phyloP scores from a whole-genome alignment of 1,140 invertebrate genomes.

The Parapsyche elsis region DNA sequence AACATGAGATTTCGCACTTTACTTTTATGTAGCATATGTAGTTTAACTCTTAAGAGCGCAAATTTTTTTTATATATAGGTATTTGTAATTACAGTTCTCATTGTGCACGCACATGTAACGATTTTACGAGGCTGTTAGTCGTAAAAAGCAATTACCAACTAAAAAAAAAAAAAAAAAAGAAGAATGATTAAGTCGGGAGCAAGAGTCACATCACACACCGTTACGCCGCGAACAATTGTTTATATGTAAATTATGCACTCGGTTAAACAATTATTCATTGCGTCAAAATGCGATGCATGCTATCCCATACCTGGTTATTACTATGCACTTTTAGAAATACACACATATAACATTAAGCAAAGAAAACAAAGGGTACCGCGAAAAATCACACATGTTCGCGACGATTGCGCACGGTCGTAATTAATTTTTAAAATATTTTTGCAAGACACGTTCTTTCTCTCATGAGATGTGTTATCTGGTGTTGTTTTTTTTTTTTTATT shows the following conservation, averaged over 20 bases:
- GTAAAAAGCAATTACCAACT: too few species aligned
- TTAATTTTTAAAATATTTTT: slow-evolving; percentile 21
- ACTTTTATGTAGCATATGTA: background rate
- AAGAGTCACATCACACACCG: slow-evolving; percentile 15
- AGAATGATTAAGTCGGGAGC: slow-evolving; percentile 19
- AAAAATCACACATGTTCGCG: background rate
- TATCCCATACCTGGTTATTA: too few species aligned
- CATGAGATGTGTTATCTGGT: slow-evolving; percentile 20
- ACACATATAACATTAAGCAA: too few species aligned
- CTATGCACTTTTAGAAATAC: too few species aligned
- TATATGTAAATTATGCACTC: slow-evolving; percentile 22
- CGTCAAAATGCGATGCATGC: background rate
- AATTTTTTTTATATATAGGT: too few species aligned
- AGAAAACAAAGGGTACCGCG: too few species aligned
- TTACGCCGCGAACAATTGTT: slow-evolving; percentile 13
- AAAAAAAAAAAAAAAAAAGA: too few species aligned
- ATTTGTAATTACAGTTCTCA: too few species aligned
- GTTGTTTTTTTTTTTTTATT: too few species aligned
- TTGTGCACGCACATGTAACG: too few species aligned
- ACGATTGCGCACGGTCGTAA: background rate
- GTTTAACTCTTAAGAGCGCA: background rate
- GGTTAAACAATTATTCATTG: slow-evolving; percentile 10
- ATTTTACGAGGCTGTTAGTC: too few species aligned
- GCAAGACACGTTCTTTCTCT: slow-evolving; percentile 24
- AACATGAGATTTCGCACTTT: too few species aligned